Base-by-base conservation (phyloP, 2,888 invertebrate genomes). In the Syrphus vitripennis region DNA sequence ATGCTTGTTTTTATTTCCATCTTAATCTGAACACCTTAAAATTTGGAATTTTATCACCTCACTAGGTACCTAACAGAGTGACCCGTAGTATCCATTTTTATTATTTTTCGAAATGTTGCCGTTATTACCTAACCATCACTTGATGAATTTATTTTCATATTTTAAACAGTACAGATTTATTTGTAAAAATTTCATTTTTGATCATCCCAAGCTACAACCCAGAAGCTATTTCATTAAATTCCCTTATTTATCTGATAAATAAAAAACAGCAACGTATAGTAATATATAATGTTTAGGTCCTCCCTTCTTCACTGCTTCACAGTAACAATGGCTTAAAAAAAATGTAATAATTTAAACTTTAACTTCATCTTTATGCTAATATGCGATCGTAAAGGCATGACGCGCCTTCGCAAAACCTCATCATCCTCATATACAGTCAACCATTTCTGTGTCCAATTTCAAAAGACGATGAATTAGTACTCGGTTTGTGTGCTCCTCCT, bases 381-480 rank as follows among this genome's bases (percentile, higher is more conserved):
- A 57, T 53, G 34, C 37, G 40, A 70, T 53, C 55, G 70, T 10
- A 42, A 55, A 29, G 12, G 57, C 70, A 70, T 70, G 55, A 57
- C 70, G 55, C 24, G 40, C 70, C 50, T 50, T 50, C 37, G 48
- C 34, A 50, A 12, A 48, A 10, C n/a, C 4, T 12, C 72, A 67
- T 61, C 48, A n/a, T n/a, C n/a, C n/a, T n/a, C 70, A 59, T 37
- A 26, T 45, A 65, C 75, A 16, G 71, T 63, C 84, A 80, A 76
- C 84, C 84, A 84, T 84, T 80, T 69, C 57, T 71, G 59, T 48
- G 53, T 57, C 61, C 21, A 59, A 70, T 34, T 50, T 55, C 10
- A 40, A 70, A 45, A 55, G 57, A 70, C 61, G 74, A 83, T 80
- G 83, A 83, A 83, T 83, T 75, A 83, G 55, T 70, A 55, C 70